A percentile compares a stretch with the other conserved stretches of the same genome.
These are phyloP conservation scores for Scomberomorus guttatus DNA, from an alignment of 2,797 vertebrate genomes.

Conservation along the genomic window DNA sequence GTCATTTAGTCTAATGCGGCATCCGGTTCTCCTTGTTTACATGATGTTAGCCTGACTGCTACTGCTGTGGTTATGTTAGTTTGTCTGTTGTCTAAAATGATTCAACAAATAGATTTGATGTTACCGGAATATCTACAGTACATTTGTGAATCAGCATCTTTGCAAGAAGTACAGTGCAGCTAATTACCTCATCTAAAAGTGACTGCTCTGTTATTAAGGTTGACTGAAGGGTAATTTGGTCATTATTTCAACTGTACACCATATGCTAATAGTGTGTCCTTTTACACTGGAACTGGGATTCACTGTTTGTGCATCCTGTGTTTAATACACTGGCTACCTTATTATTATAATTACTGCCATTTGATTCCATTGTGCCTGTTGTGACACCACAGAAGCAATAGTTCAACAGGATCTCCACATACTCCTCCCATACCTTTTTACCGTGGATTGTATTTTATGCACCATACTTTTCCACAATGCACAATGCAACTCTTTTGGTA, in stretches of 20 bases:
- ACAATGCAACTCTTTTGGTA: not conserved
- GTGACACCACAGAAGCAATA: not conserved
- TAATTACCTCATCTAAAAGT: slow-evolving; percentile 1
- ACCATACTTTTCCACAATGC: not conserved
- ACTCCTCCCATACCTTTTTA: not conserved
- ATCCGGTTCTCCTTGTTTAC: slow-evolving; percentile 78
- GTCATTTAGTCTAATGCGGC: slow-evolving; percentile 80
- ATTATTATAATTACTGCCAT: not conserved
- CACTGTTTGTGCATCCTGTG: not conserved
- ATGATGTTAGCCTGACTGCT: slow-evolving; percentile 72
- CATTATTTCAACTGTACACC: not conserved
- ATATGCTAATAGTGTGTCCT: not conserved
- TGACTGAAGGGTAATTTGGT: not conserved
- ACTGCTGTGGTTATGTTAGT: slow-evolving; percentile 53
- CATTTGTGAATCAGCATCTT: slow-evolving; percentile 30
- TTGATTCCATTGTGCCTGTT: not conserved
- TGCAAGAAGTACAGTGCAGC: not conserved
- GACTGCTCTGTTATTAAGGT: not conserved
- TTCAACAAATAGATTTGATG: slow-evolving; percentile 66
- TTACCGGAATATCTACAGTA: slow-evolving; percentile 44
- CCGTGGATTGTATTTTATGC: not conserved
- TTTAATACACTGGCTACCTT: not conserved
- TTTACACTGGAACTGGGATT: not conserved
- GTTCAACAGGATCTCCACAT: not conserved
- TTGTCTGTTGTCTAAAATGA: slow-evolving; percentile 69